A percentile compares a stretch with the other conserved stretches of the same genome.
phyloP scores from a whole-genome alignment of 2,113 vertebrate genomes.

The Neotragus pygmaeus region DNA sequence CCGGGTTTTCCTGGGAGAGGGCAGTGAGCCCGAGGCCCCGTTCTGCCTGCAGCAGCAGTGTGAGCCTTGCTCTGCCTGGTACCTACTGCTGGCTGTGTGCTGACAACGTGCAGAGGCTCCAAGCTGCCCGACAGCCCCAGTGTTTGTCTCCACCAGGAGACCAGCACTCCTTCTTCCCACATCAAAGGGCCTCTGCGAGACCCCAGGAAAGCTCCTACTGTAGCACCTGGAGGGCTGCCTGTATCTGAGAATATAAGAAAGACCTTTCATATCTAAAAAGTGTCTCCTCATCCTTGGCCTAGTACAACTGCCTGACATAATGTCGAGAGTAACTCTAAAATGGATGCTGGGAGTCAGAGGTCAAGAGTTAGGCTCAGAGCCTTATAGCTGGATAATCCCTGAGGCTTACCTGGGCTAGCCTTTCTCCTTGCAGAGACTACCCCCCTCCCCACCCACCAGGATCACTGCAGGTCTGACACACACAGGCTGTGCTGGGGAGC shows the following conservation, averaged over 20 bases:
- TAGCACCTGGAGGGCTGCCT: not conserved
- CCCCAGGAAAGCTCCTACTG: not conserved
- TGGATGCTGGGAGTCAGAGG: not conserved
- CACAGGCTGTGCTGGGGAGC: not conserved
- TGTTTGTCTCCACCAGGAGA: not conserved
- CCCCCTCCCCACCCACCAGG: not conserved
- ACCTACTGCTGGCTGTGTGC: no score
- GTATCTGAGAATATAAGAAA: not conserved
- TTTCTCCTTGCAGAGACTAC: not conserved
- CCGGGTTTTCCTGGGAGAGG: not conserved
- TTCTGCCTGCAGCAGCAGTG: not conserved
- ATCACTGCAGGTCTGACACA: not conserved
- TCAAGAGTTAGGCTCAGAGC: not conserved
- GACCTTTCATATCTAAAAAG: not conserved
- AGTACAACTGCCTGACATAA: not conserved
- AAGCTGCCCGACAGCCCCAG: not conserved
- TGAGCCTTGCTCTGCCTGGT: not conserved
- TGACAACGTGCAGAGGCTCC: not conserved
- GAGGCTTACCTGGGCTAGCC: not conserved
- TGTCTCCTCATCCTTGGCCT: not conserved
- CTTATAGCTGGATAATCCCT: not conserved
- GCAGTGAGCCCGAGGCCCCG: fast-evolving
- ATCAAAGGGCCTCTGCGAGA: not conserved
- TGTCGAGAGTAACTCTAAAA: not conserved
- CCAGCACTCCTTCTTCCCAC: not conserved